These are phyloP conservation scores for Temnothorax ravouxi DNA, from an alignment of 2,888 invertebrate species.

Conservation along the genomic window DNA sequence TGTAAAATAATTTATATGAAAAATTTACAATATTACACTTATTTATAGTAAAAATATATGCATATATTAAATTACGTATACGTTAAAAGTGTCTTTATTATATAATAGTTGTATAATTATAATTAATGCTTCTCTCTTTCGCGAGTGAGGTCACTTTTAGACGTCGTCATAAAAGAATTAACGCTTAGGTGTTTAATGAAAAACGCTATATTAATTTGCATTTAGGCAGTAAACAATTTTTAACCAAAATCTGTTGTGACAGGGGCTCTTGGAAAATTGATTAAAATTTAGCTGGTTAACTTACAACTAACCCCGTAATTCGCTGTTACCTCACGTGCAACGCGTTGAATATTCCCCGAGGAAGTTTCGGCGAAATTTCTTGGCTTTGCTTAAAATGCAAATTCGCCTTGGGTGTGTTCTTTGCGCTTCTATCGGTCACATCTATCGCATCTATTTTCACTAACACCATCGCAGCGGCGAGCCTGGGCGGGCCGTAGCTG, in stretches of 20 bases:
- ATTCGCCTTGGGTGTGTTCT: conserved; percentile 17
- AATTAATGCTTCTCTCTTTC: background rate
- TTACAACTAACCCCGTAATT: conserved; percentile 1
- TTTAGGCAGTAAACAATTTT: background rate
- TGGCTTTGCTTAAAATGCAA: conserved; percentile 42
- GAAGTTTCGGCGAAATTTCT: conserved; percentile 24
- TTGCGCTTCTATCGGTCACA: conserved; percentile 29
- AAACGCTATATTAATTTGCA: background rate
- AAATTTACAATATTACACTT: background rate
- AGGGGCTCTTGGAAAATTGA: background rate
- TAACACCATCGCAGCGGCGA: background rate
- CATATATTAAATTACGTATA: background rate
- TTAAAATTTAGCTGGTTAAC: conserved; percentile 27
- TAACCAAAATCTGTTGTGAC: background rate
- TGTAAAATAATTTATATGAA: background rate
- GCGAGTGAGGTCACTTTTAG: background rate
- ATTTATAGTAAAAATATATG: conserved; percentile 12
- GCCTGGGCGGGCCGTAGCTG: background rate
- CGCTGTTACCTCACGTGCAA: conserved; percentile 16
- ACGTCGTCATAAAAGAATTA: background rate
- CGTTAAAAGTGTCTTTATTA: background rate
- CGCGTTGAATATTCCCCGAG: conserved; percentile 22
- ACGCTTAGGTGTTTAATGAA: background rate
- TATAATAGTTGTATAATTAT: background rate
- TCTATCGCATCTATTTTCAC: conserved; percentile 19